Conservation (phyloP, 2,888 invertebrate genomes). For the Protodeltote pygarga region DNA sequence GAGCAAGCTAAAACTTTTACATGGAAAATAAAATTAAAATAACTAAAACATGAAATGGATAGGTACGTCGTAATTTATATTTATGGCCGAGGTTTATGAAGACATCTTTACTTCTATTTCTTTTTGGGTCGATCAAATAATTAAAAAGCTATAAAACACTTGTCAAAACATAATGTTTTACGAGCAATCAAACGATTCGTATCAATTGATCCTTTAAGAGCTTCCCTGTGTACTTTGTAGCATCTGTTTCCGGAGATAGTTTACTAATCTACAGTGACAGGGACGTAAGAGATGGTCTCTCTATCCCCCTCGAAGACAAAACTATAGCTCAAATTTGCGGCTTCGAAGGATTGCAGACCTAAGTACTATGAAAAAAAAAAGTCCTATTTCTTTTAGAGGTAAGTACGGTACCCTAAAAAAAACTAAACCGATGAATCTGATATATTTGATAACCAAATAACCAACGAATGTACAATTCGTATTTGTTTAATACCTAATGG, state of each 20-base stretch:
- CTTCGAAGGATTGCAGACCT: too few species aligned
- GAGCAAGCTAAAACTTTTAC: constrained; percentile 9
- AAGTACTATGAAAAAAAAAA: too few species aligned
- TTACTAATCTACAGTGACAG: too few species aligned
- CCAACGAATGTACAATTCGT: constrained; percentile 15
- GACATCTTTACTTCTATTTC: constrained; percentile 48
- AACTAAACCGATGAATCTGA: not conserved
- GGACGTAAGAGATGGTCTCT: too few species aligned
- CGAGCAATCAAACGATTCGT: constrained; percentile 14
- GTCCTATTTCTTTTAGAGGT: too few species aligned
- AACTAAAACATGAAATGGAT: constrained; percentile 35
- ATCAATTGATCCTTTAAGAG: not conserved
- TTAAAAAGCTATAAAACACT: constrained; percentile 36
- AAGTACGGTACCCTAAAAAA: too few species aligned
- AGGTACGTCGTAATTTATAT: constrained; percentile 33
- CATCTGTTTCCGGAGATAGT: too few species aligned
- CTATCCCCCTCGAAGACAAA: too few species aligned
- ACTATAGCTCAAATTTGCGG: too few species aligned
- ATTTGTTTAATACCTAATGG: constrained; percentile 51
- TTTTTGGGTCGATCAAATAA: constrained; percentile 40
- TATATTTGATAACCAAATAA: constrained; percentile 4
- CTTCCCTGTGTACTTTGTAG: not conserved
- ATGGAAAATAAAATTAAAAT: constrained; percentile 12
- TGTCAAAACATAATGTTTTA: constrained; percentile 31
- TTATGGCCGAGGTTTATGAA: constrained; percentile 47